Base-by-base conservation (phyloP, 2,113 vertebrate species). In the Mirza zaza region DNA sequence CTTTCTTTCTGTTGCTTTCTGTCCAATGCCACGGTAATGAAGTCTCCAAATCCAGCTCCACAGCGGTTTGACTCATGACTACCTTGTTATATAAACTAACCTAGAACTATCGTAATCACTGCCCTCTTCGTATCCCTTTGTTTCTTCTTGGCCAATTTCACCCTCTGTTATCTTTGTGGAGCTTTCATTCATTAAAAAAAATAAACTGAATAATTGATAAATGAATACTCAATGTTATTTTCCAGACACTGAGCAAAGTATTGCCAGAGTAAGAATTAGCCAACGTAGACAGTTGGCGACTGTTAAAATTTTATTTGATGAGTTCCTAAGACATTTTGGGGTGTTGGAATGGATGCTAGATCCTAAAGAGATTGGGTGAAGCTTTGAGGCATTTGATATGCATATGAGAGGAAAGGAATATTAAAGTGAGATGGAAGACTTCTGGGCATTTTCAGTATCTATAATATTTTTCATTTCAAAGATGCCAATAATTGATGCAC, bases 21-120 rank as follows among this genome's bases (percentile, higher is more conserved):
- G 13, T 14, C 7, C 23, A 18, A 3, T 32, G 3, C 4, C 39
- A 8, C 1, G 36, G 34, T 15, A n/a, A 27, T 7, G 1, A 29
- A 6, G 21, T 1, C 4, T 10, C n/a, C 27, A 8, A 42, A n/a
- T 70, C 25, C 34, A 18, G 23, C 7, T 73, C 5, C 65, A 13
- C 45, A 8, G 0, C 2, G 1, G 2, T 25, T 32, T 52, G 29
- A 15, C 59, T 67, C 34, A 5, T 55, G 17, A n/a, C 8, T 5
- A n/a, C 29, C 2, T 3, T 8, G 10, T 10, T 25, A 1, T 25
- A 21, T 11, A 12, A 67, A 14, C 12, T n/a, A 48, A 39, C 11
- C 36, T 4, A 10, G 4, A 57, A 45, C 39, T 9, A 6, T 34
- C 8, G 10, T 20, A 8, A 50, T n/a, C 1, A 8, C 17, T 21